Evolutionary conservation across 2,797 vertebrate species (phyloP).

Genomic region (Pseudocheirus occidentalis): DNA sequence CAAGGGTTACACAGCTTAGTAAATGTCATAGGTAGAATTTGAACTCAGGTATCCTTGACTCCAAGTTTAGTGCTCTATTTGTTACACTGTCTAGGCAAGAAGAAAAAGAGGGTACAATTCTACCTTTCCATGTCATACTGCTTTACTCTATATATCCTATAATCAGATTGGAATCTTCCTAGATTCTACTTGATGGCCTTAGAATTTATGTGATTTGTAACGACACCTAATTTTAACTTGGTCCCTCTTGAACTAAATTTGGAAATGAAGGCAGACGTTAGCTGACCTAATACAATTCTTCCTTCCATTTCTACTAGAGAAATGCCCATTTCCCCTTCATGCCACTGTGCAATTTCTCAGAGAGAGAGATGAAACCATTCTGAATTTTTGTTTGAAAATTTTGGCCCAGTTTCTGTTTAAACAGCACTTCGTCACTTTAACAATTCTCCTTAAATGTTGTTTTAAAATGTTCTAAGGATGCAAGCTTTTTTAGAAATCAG

Average conservation of each 20-base stretch:
- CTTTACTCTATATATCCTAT: neutral
- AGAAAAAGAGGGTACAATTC: neutral
- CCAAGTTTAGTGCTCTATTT: neutral
- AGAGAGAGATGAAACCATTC: conserved; percentile 66
- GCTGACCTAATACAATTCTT: neutral
- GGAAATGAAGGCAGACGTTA: conserved; percentile 9
- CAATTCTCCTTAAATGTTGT: conserved; percentile 58
- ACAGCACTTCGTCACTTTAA: conserved; percentile 4
- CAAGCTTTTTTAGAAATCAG: conserved; percentile 71
- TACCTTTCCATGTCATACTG: neutral
- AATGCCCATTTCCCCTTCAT: conserved; percentile 54
- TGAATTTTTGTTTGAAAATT: conserved; percentile 77
- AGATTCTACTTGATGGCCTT: neutral
- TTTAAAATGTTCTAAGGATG: conserved; percentile 60
- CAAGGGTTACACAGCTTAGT: neutral
- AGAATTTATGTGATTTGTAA: neutral
- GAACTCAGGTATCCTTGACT: neutral
- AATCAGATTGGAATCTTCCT: neutral
- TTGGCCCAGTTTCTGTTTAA: conserved; percentile 77
- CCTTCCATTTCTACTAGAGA: conserved; percentile 41
- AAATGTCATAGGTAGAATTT: neutral
- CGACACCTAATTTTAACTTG: neutral
- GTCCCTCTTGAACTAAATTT: neutral
- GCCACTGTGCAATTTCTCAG: conserved; percentile 59
- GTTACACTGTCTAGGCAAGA: neutral